These are phyloP conservation scores for Furcifer pardalis DNA, from an alignment of 2,797 vertebrate genomes.

Conservation along the genomic window DNA sequence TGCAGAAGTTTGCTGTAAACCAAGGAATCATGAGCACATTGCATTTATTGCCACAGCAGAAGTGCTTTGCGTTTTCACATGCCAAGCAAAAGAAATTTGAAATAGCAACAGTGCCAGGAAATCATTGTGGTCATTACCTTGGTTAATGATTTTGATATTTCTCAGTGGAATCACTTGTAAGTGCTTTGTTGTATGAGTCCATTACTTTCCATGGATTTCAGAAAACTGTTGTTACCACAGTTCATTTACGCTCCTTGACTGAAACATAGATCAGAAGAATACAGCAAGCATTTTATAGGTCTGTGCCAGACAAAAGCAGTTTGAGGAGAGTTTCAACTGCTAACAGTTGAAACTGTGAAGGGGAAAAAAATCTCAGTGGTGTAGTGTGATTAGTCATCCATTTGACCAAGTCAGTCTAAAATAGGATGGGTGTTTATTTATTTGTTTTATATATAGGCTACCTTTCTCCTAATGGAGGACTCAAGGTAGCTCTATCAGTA, in stretches of 20 bases:
- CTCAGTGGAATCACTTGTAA: conserved; percentile 31
- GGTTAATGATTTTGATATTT: neutral
- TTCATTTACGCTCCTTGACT: neutral
- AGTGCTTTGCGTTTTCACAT: neutral
- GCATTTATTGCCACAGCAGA: neutral
- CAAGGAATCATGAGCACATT: neutral
- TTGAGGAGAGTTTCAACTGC: conserved; percentile 15
- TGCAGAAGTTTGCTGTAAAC: neutral
- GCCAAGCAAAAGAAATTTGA: neutral
- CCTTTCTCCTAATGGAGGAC: no score
- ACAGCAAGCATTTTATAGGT: neutral
- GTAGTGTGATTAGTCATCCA: neutral
- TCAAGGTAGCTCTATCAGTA: no score
- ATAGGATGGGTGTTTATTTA: no score
- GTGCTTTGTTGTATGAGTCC: neutral
- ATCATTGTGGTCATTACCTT: no score
- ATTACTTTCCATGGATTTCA: neutral
- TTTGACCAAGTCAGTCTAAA: neutral
- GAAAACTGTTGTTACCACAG: neutral
- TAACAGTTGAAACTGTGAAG: conserved; percentile 1
- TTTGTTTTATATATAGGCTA: no score
- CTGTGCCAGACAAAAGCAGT: neutral
- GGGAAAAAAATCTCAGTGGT: neutral
- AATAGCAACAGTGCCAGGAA: neutral
- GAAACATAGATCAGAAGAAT: neutral